Evolutionary conservation across 2,888 invertebrate species (phyloP), one percentile per base, ranked within the genome.

Genomic region (Thelaira solivaga): DNA sequence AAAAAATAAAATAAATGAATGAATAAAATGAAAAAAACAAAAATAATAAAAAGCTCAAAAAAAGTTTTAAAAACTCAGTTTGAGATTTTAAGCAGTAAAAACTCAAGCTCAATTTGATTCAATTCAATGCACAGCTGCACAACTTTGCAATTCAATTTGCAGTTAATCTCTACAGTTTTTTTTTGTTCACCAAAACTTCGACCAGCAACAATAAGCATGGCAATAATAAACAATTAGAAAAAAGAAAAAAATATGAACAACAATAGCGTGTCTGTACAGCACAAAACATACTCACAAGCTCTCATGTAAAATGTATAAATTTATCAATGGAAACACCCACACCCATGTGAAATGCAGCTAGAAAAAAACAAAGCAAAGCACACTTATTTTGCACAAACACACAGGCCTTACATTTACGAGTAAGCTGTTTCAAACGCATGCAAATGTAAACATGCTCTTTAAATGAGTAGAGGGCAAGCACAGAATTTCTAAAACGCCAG

Each of bases 311-410:
- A 69, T 16, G 20, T 31, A 69, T 55, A 53, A 82, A 84, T 85
- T 86, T 86, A 86, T 87, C 86, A 86, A 86, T 86, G 86, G 83
- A 87, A 80, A 83, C 86, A 83, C 86, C 86, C 84, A 86, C 87
- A 80, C 26, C n/a, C 6, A 29, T 53, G 39, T 29, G 22, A 29
- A 49, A 62, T 45, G 53, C 24, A 61, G 64, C 18, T 47, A 43
- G n/a, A 47, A 39, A 49, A 45, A 57, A 45, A 45, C 4, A 11
- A 4, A 31, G 7, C 8, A 29, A n/a, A 51, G 34, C 22, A 29
- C 24, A 39, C 18, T 69, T 31, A 34, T 20, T 22, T 39, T 31
- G 18, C 41, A 51, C 16, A 47, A 2, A 51, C n/a, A 43, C 41
- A 51, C 4, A 36, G n/a, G 1, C n/a, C 13, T n/a, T n/a, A n/a